phyloP scores from a whole-genome alignment of 1,140 invertebrate genomes.

The Papilio helenus region DNA sequence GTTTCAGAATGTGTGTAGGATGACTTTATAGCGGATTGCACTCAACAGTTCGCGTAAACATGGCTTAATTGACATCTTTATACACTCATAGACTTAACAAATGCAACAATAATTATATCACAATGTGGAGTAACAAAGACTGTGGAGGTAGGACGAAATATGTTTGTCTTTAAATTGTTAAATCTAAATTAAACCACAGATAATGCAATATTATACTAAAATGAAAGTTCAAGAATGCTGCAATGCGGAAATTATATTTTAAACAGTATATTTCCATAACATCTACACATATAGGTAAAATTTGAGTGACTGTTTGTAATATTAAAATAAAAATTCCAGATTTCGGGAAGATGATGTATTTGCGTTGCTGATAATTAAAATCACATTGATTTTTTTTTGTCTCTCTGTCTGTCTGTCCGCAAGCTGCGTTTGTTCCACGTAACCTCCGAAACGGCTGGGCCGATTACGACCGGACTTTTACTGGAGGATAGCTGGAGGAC shows the following conservation, averaged over 20 bases:
- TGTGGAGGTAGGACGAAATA: background rate
- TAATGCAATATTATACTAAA: background rate
- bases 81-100: conserved; percentile 8
- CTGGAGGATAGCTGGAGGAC: no score
- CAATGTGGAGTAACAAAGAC: background rate
- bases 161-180: background rate
- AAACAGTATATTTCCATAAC: no score
- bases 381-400: no score
- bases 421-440: no score
- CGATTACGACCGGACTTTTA: no score
- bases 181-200: background rate
- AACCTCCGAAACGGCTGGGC: no score
- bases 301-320: no score
- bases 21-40: conserved; percentile 16
- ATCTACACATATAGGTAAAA: no score
- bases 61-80: conserved; percentile 21
- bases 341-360: no score
- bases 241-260: background rate
- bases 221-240: background rate
- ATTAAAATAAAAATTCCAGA: no score
- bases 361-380: no score
- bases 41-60: conserved; percentile 10
- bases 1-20: conserved; percentile 1
- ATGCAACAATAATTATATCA: conserved; percentile 1
- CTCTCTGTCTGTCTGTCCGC: no score